Evolutionary conservation across 2,888 invertebrate species (phyloP), one percentile per base, ranked within the genome.

Genomic region (Liodrosophila aerea): DNA sequence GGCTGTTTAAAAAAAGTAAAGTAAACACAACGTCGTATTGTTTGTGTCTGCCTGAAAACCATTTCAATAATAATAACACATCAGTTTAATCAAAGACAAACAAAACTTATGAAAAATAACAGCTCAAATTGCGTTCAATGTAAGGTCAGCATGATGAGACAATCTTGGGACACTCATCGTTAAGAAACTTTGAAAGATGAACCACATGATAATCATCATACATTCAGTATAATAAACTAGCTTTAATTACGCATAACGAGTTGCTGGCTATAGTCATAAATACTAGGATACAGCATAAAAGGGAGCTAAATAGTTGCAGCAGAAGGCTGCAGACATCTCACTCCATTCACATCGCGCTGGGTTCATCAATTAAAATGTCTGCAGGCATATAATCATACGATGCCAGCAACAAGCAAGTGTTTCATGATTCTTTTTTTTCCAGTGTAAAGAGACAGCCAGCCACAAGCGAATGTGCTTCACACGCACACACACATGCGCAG

Each of bases 231-330:
- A n/a, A n/a, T 40, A 51, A 39, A 41, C 53, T 8, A 31, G 27
- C 44, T 39, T 51, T 50, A 51, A 64, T 54, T 61, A 54, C 34
- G 16, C 39, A 43, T 12, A 66, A 64, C 61, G 58, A 53, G 50
- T 40, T 30, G 45, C 30, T 18, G 16, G 70, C 66, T 64, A 66
- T 83, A 69, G 76, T 63, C 64, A 62, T 58, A 63, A 71, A 70
- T 60, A 41, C 62, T n/a, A n/a, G n/a, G n/a, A n/a, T n/a, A n/a
- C n/a, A 67, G 51, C 44, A 30, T 7, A 46, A 43, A 57, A n/a
- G n/a, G n/a, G n/a, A n/a, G n/a, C n/a, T n/a, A n/a, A n/a, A n/a
- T n/a, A n/a, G 57, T 39, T 52, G 43, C 47, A 39, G 40, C 33
- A 37, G 16, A 37, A 61, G 36, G n/a, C 40, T 47, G 49, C 34